Conservation (phyloP, 1,140 invertebrate species). For the Zaprionus inermis region DNA sequence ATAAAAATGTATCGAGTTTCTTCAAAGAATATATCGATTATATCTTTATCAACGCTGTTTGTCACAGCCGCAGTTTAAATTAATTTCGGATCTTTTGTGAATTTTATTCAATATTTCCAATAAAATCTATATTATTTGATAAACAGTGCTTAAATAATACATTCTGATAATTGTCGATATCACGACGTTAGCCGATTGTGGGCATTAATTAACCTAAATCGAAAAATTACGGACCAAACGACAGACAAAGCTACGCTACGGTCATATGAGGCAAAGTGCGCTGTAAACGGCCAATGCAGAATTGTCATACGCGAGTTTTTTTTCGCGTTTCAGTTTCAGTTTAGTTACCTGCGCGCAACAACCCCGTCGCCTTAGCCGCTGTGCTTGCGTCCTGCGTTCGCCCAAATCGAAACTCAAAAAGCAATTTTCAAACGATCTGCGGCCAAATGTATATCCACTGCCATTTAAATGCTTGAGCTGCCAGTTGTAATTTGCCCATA, state of each 20-base stretch:
- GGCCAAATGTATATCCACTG: constrained; percentile 16
- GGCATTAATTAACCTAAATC: constrained; percentile 8
- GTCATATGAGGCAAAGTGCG: constrained; percentile 62
- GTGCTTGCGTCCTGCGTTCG: constrained; percentile 43
- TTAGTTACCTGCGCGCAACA: constrained; percentile 77
- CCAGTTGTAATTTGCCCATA: constrained; percentile 15
- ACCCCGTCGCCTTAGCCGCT: constrained; percentile 55
- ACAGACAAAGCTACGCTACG: constrained; percentile 76
- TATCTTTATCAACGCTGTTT: constrained; percentile 62
- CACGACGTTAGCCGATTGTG: not conserved
- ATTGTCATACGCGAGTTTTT: constrained; percentile 73
- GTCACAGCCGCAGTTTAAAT: constrained; percentile 75
- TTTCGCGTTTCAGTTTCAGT: constrained; percentile 76
- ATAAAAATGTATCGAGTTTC: constrained; percentile 16
- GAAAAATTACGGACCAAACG: constrained; percentile 45
- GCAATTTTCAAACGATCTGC: constrained; percentile 14
- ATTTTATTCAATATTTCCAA: constrained; percentile 13
- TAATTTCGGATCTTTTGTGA: constrained; percentile 57
- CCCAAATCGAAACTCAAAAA: constrained; percentile 33
- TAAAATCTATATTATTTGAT: constrained; percentile 15
- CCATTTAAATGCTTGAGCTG: not conserved
- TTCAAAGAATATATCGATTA: constrained; percentile 35
- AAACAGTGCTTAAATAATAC: constrained; percentile 4
- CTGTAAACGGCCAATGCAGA: constrained; percentile 59
- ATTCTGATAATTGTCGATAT: not conserved